Evolutionary conservation across 2,888 invertebrate genomes (phyloP).

Genomic region (Tridacna crocea): DNA sequence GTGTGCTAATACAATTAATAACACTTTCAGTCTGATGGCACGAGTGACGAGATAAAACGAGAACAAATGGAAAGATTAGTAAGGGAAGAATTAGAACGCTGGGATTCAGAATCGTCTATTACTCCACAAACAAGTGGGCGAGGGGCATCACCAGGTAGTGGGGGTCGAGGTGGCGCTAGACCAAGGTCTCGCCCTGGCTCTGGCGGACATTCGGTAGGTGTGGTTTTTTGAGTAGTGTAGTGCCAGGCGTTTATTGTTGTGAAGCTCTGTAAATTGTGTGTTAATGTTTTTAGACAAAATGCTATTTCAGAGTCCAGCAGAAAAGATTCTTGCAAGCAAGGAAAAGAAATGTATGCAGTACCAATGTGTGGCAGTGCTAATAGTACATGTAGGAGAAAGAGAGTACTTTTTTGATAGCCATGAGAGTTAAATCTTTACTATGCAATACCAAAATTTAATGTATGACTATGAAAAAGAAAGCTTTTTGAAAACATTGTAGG

Average conservation of each 20-base stretch:
- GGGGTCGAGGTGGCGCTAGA: constrained; percentile 70
- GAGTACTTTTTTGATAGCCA: no score
- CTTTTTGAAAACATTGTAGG: background rate
- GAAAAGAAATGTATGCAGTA: no score
- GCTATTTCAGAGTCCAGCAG: no score
- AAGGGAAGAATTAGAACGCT: constrained; percentile 84
- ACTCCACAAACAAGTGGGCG: constrained; percentile 74
- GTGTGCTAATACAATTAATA: constrained; percentile 6
- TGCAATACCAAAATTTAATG: background rate
- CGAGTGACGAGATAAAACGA: constrained; percentile 83
- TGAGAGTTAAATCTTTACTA: background rate
- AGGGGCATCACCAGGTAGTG: constrained; percentile 72
- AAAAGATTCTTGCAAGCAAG: no score
- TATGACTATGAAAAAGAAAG: background rate
- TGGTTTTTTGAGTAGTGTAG: no score
- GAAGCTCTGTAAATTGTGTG: no score
- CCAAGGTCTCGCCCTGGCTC: constrained; percentile 75
- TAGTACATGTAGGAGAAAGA: no score
- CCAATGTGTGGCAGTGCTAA: no score
- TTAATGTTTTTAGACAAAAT: no score
- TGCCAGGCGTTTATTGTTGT: no score
- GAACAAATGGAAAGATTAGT: constrained; percentile 84
- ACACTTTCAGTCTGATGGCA: constrained; percentile 79
- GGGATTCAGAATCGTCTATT: constrained; percentile 82
- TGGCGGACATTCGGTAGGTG: constrained; percentile 70